phyloP scores from a whole-genome alignment of 2,113 vertebrate species.

The Chiloscyllium plagiosum region DNA sequence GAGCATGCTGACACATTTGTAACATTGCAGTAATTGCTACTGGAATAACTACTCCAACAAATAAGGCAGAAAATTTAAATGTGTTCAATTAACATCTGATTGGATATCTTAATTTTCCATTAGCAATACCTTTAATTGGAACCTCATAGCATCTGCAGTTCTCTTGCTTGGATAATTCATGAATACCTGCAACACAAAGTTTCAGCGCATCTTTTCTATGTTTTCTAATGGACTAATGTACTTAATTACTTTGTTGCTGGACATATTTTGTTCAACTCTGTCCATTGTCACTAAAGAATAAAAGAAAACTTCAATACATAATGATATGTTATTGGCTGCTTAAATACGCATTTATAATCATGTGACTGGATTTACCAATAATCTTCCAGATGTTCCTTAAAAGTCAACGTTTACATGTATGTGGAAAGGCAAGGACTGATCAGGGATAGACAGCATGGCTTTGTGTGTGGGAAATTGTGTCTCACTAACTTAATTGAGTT shows the following conservation, averaged over 20 bases:
- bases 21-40: background rate
- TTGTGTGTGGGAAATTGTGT: too few species aligned
- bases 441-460: too few species aligned
- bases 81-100: conserved; percentile 8
- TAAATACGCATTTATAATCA: too few species aligned
- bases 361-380: too few species aligned
- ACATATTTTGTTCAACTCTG: background rate
- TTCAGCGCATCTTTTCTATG: too few species aligned
- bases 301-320: too few species aligned
- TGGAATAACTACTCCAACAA: background rate
- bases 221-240: background rate
- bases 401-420: too few species aligned
- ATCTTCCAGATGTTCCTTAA: too few species aligned
- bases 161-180: conserved; percentile 15
- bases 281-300: background rate
- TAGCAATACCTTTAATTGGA: background rate
- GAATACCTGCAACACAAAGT: background rate
- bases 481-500: too few species aligned
- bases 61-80: background rate
- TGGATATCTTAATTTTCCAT: background rate
- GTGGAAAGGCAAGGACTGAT: too few species aligned
- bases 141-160: background rate
- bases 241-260: background rate
- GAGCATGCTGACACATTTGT: background rate
- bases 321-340: too few species aligned